Percentiles rank a stretch among this genome's conserved stretches.
phyloP scores from a whole-genome alignment of 1,140 invertebrate genomes.

The Hyles vespertilio region DNA sequence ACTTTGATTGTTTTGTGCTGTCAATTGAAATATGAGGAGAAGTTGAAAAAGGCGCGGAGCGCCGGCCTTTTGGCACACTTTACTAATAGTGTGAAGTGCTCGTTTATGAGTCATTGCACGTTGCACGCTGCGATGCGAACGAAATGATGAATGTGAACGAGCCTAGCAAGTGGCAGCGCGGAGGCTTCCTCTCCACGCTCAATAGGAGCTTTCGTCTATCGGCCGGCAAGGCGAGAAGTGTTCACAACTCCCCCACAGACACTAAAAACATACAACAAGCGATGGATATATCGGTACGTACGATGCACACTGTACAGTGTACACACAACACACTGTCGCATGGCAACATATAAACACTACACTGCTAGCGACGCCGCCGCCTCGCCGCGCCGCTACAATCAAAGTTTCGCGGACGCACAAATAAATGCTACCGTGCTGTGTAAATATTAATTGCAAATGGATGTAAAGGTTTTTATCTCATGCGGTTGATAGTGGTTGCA shows the following conservation, averaged over 20 bases:
- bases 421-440: no score
- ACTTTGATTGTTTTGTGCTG: slow-evolving; percentile 6
- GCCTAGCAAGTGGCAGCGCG: slow-evolving; percentile 62
- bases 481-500: no score
- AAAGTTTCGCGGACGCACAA: no score
- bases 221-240: slow-evolving; percentile 42
- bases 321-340: background rate
- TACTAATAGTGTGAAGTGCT: slow-evolving; percentile 39
- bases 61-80: slow-evolving; percentile 30
- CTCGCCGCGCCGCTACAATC: no score
- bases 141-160: slow-evolving; percentile 65
- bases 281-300: slow-evolving; percentile 39
- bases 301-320: background rate
- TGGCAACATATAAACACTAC: background rate
- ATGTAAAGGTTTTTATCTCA: no score
- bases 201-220: slow-evolving; percentile 62
- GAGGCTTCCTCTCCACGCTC: slow-evolving; percentile 57
- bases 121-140: slow-evolving; percentile 50
- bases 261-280: slow-evolving; percentile 41
- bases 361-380: no score
- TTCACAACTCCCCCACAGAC: slow-evolving; percentile 37
- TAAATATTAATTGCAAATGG: no score
- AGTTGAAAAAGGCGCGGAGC: slow-evolving; percentile 13
- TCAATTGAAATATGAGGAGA: slow-evolving; percentile 14
- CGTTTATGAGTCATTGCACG: slow-evolving; percentile 53